Base-by-base conservation (phyloP, 35 echinoderm and acorn worm species). In the Lytechinus pictus region DNA sequence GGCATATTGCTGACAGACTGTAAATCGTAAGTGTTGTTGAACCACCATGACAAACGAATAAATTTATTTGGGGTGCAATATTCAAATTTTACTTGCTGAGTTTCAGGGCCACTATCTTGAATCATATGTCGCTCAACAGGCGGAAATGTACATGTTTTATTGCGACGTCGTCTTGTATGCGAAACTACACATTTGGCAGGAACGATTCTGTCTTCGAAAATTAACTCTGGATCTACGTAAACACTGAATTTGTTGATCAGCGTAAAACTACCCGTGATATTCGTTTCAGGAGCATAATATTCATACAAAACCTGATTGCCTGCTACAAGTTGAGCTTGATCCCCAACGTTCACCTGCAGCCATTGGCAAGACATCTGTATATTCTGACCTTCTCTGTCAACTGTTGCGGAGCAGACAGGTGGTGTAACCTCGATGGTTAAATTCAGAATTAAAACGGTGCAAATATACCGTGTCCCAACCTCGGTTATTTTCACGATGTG, bases 361-460 rank as follows among this genome's bases (percentile, higher is more conserved):
- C 66, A 79, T 79, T 79, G 66, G 21, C 66, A 79, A 79, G 66
- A 79, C 66, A 79, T 79, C 66, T 79, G 66, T 24, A 79, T 7
- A 24, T 79, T 79, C n/a, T 24, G 19, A 24, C 66, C 6, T 16
- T 16, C 66, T 79, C 66, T 79, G 66, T 79, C 66, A 24, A 79
- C 19, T 16, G n/a, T 19, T 5, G 66, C n/a, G 4, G 21, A 19
- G n/a, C 66, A 79, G 66, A 24, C n/a, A 16, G 66, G 66, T 24
- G 66, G 66, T 79, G n/a, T 79, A 79, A 79, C 66, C 16, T 79
- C 66, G 19, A 79, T 79, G 66, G 66, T 79, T 79, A 79, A 79
- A 79, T 79, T 79, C 66, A 79, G 14, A 79, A 79, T 79, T 79
- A 79, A 24, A n/a, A 79, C 66, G 19, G 66, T 79, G 66, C 66